Conservation (phyloP, 2,113 vertebrate species). For the Odocoileus hemionus region DNA sequence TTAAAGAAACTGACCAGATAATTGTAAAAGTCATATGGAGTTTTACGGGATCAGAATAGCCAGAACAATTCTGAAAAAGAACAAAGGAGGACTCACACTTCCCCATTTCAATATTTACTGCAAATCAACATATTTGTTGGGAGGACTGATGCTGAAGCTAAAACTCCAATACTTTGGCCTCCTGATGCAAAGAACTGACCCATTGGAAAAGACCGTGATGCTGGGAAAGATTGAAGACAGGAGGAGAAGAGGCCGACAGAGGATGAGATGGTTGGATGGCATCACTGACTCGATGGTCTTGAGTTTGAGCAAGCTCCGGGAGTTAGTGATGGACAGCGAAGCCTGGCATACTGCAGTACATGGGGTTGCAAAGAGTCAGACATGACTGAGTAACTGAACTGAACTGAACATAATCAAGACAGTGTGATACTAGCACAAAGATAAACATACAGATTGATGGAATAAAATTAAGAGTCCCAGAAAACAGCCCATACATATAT, state of each 20-base stretch:
- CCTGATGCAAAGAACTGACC: neutral
- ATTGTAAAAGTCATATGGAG: neutral
- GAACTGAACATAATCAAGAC: neutral
- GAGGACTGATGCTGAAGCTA: neutral
- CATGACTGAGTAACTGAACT: neutral
- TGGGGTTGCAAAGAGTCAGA: neutral
- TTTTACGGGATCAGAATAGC: neutral
- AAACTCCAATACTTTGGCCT: neutral
- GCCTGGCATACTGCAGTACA: neutral
- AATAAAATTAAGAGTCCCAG: neutral
- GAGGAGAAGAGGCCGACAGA: neutral
- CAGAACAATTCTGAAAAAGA: neutral
- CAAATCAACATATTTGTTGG: neutral
- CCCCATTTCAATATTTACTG: neutral
- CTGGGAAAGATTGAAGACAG: neutral
- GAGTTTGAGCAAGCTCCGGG: neutral
- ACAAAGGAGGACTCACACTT: neutral
- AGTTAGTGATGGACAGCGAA: neutral
- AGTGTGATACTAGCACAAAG: neutral
- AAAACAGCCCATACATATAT: neutral
- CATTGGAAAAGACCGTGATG: neutral
- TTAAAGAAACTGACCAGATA: neutral
- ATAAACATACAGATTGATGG: neutral
- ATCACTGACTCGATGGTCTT: neutral
- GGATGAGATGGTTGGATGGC: neutral